These are phyloP conservation scores for Pseudolaguvia tuberculata DNA, from an alignment of 2,113 vertebrate genomes.

Conservation along the genomic window DNA sequence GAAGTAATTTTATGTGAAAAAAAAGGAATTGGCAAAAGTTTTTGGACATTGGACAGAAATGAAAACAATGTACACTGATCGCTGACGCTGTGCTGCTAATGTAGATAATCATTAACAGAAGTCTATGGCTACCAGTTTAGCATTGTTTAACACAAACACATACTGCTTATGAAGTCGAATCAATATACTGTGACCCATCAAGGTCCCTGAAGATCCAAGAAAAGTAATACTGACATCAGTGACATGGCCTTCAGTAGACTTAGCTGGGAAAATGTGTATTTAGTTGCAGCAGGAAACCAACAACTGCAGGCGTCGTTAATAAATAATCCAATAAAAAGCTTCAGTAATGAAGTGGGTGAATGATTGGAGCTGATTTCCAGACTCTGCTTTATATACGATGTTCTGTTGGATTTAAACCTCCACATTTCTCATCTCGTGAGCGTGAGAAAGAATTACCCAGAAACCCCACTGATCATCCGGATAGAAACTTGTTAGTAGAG, in stretches of 20 bases:
- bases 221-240: background rate
- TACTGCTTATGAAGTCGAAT: too few relatives aligned
- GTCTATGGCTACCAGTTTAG: too few relatives aligned
- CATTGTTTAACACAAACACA: too few relatives aligned
- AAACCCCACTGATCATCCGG: background rate
- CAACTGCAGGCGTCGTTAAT: background rate
- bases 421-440: constrained; percentile 1
- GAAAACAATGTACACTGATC: too few relatives aligned
- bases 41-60: too few relatives aligned
- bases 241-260: background rate
- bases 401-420: background rate
- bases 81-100: too few relatives aligned
- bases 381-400: background rate
- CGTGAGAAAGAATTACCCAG: background rate
- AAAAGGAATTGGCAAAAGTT: too few relatives aligned
- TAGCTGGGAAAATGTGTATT: background rate
- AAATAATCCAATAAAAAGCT: constrained; percentile 10
- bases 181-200: too few relatives aligned
- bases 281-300: background rate
- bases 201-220: too few relatives aligned
- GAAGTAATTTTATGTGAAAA: too few relatives aligned
- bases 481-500: constrained; percentile 11
- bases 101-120: too few relatives aligned
- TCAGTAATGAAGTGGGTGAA: background rate
- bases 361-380: background rate